Base-by-base conservation (phyloP, 2,797 vertebrate genomes). In the Periparus ater region DNA sequence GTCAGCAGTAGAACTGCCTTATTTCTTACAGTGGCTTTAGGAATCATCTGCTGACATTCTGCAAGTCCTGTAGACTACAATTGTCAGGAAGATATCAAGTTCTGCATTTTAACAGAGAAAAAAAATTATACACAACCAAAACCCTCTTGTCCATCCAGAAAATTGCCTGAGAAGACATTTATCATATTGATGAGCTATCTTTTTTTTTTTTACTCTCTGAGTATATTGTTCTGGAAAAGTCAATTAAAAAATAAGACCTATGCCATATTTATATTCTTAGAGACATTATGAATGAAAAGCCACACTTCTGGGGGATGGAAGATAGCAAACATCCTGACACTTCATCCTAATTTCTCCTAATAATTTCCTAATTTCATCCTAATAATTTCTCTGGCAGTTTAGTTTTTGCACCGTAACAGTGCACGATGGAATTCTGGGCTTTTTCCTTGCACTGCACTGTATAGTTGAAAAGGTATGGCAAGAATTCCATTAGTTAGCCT, bases 301-400 rank as follows among this genome's bases (percentile, higher is more conserved):
- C 22, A 74, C 54, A 60, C 7, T 13, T 58, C n/a, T 1, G 0
- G 9, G 5, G 13, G 6, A 11, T 48, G 29, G 9, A n/a, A 14
- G 9, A 38, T 7, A 16, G 20, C 25, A 54, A 85, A 4, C 60
- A 32, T 20, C 48, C 32, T 58, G 36, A 85, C 5, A 40, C 7
- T 34, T 79, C 44, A 85, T 48, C 9, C 15, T 80, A 67, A 30
- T 50, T 38, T 38, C 38, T 38, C 38, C 38, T 38, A 38, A 38
- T 36, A 36, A 36, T 36, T 36, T 38, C 38, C 38, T 38, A 38
- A 38, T 38, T 34, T 79, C 44, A 85, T 48, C 9, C 15, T 80
- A 67, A 27, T 50, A 30, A 80, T 44, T 51, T 65, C 13, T 45
- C 60, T 75, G 44, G 19, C 32, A 76, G 34, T 13, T 83, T 42